Percentiles rank a stretch among this genome's conserved stretches.
Conservation (phyloP, 2,797 vertebrate species). For the Ibycter americanus region DNA sequence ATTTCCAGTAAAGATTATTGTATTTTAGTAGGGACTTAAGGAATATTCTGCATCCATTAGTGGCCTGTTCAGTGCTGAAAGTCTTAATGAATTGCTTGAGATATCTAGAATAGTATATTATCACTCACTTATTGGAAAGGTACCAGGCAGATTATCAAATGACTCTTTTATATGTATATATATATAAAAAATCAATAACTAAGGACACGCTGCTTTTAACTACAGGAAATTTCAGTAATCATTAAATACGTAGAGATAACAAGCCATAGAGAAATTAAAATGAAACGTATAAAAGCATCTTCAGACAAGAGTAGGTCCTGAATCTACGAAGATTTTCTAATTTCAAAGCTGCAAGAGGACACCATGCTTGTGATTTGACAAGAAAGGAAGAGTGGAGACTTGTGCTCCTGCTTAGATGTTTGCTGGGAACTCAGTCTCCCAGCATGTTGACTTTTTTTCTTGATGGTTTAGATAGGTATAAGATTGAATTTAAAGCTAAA, state of each 20-base stretch:
- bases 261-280: neutral
- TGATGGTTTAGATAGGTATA: neutral
- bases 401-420: neutral
- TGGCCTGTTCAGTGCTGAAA: neutral
- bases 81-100: slow-evolving; percentile 16
- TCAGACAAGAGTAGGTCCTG: neutral
- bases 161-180: accelerated
- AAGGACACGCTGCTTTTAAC: neutral
- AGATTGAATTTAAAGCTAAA: slow-evolving; percentile 49
- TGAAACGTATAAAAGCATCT: neutral
- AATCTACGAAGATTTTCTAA: neutral
- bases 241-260: neutral
- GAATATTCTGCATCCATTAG: neutral
- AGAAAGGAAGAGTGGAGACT: neutral
- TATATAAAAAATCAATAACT: neutral
- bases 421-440: neutral
- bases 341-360: neutral
- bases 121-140: neutral
- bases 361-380: neutral
- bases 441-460: neutral
- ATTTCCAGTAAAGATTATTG: slow-evolving; percentile 10
- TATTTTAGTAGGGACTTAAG: neutral
- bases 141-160: neutral
- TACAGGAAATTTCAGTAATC: neutral
- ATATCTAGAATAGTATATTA: neutral